Evolutionary conservation across 2,113 vertebrate genomes (phyloP).

Genomic region (Burhinus oedicnemus): DNA sequence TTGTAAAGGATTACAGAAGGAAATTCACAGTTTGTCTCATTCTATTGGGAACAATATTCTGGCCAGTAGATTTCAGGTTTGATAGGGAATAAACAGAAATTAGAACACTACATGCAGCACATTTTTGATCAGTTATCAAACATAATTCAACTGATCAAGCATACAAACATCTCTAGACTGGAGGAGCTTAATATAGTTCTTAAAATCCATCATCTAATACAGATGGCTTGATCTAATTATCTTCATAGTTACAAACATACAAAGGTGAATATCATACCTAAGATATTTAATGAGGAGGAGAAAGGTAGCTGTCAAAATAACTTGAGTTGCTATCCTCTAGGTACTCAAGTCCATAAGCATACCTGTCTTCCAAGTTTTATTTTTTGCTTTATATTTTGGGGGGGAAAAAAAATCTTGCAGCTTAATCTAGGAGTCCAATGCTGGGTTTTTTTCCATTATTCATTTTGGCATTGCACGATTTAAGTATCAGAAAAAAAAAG

Average conservation of each 20-base stretch:
- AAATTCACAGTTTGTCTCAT: not conserved
- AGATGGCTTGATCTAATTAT: not conserved
- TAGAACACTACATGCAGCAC: not conserved
- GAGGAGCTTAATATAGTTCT: not conserved
- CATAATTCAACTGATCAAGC: not conserved
- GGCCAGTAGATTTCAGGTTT: not conserved
- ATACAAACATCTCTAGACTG: not conserved
- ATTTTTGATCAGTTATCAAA: not conserved
- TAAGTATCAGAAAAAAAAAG: not conserved
- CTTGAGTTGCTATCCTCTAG: not conserved
- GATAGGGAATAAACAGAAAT: not conserved
- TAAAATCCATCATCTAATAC: not conserved
- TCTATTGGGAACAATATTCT: not conserved
- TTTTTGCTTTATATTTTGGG: not conserved
- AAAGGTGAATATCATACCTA: not conserved
- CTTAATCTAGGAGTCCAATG: not conserved
- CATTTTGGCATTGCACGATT: slow-evolving; percentile 19
- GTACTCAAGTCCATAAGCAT: not conserved
- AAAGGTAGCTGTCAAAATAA: not conserved
- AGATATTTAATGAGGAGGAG: not conserved
- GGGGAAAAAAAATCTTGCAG: not conserved
- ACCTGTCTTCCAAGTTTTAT: not conserved
- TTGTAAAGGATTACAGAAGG: not conserved
- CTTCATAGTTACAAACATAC: not conserved
- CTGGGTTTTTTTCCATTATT: not conserved